A percentile compares a stretch with the other conserved stretches of the same genome.
Conservation (phyloP, 2,113 vertebrate genomes). For the Neodon shergylaensis region DNA sequence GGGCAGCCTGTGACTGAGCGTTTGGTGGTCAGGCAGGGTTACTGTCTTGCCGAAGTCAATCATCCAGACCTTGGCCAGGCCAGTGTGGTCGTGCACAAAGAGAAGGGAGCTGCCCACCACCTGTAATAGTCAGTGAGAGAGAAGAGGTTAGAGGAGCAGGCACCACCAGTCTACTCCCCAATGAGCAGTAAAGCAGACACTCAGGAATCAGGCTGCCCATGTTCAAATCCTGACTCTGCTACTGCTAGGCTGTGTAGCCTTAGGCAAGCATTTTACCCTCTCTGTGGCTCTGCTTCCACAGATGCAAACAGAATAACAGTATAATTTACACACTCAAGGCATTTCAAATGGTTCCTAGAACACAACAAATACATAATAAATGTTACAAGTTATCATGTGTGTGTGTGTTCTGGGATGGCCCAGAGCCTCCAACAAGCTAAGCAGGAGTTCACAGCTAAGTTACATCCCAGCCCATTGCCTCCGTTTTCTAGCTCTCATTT, state of each 20-base stretch:
- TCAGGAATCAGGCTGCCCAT: neutral
- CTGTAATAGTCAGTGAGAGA: constrained; percentile 76
- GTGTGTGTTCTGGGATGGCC: neutral
- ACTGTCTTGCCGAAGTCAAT: constrained; percentile 96
- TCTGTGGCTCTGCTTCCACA: neutral
- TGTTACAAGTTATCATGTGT: neutral
- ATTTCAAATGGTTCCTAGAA: neutral
- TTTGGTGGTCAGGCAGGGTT: constrained; percentile 84
- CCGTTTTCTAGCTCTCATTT: neutral
- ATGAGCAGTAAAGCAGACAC: neutral
- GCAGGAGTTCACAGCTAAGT: neutral
- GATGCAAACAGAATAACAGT: neutral
- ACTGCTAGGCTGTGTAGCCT: neutral
- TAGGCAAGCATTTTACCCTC: neutral
- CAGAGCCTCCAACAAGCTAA: neutral
- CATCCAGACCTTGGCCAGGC: constrained; percentile 93
- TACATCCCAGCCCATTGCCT: neutral
- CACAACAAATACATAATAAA: neutral
- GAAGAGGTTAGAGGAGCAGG: neutral
- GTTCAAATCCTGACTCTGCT: neutral
- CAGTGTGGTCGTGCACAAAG: constrained; percentile 91
- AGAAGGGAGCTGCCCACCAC: constrained; percentile 95
- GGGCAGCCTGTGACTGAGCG: constrained; percentile 90
- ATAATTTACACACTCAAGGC: neutral
- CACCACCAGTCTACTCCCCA: neutral